phyloP scores from a whole-genome alignment of 2,888 invertebrate genomes.

The Sphecodes monilicornis region DNA sequence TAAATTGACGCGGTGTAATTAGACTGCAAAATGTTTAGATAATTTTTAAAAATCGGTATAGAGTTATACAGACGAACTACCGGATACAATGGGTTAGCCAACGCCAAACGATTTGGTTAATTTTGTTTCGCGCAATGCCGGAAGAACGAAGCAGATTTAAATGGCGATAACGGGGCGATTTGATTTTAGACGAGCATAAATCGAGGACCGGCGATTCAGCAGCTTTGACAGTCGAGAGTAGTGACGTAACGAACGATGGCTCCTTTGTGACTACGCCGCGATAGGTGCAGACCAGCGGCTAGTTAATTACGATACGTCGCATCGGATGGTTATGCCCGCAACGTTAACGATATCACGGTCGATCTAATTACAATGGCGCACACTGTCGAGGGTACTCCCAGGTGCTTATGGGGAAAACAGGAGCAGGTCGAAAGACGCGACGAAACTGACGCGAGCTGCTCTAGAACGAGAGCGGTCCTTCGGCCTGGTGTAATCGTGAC shows the following conservation, averaged over 20 bases:
- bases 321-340: constrained; percentile 11
- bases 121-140: background rate
- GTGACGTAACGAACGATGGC: background rate
- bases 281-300: background rate
- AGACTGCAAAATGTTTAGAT: too few species aligned
- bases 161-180: background rate
- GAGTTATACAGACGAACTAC: too few species aligned
- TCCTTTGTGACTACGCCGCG: constrained; percentile 10
- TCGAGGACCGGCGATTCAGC: background rate
- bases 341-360: constrained; percentile 41
- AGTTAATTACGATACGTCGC: constrained; percentile 30
- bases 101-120: background rate
- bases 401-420: background rate
- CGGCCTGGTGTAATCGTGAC: background rate
- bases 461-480: background rate
- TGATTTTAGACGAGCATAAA: background rate
- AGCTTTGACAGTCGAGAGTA: constrained; percentile 20
- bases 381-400: background rate
- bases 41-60: too few species aligned
- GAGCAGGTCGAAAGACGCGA: constrained; percentile 5
- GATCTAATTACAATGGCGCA: constrained; percentile 35
- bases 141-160: background rate
- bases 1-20: too few species aligned
- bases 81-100: too few species aligned
- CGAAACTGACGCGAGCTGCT: constrained; percentile 19